Evolutionary conservation across 2,888 invertebrate genomes (phyloP).

Genomic region (Platycnemis pennipes): DNA sequence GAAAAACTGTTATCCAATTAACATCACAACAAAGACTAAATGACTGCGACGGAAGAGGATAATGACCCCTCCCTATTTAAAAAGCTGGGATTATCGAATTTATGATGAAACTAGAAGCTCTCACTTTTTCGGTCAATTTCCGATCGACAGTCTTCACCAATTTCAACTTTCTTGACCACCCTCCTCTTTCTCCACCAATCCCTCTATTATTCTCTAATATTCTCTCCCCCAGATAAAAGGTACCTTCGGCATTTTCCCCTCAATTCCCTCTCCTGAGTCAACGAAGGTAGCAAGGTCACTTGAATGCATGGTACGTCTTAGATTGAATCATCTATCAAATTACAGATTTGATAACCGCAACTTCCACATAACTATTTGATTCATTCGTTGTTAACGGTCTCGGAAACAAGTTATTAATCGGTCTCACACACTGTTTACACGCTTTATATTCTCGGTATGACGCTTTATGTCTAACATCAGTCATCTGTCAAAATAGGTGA

Average conservation of each 20-base stretch:
- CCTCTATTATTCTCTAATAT: background rate
- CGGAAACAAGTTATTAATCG: background rate
- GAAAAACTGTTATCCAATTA: background rate
- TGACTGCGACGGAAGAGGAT: background rate
- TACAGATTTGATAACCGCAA: background rate
- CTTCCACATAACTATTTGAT: background rate
- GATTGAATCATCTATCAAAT: background rate
- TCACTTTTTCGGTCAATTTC: background rate
- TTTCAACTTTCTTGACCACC: background rate
- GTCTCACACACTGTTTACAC: background rate
- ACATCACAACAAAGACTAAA: background rate
- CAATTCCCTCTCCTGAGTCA: background rate
- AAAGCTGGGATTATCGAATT: background rate
- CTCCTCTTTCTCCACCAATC: background rate
- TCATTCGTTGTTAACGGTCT: background rate
- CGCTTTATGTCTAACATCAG: background rate
- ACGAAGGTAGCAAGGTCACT: background rate
- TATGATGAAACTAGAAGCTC: background rate
- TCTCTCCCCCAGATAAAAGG: background rate
- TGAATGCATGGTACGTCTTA: background rate
- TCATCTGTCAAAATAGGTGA: background rate
- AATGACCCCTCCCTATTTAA: background rate
- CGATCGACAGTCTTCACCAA: background rate
- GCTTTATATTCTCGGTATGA: no score
- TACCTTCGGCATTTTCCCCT: background rate